Percentiles rank a stretch among this genome's conserved stretches.
These are phyloP conservation scores for Meriones unguiculatus DNA, from an alignment of 2,113 vertebrate genomes.

Conservation along the genomic window DNA sequence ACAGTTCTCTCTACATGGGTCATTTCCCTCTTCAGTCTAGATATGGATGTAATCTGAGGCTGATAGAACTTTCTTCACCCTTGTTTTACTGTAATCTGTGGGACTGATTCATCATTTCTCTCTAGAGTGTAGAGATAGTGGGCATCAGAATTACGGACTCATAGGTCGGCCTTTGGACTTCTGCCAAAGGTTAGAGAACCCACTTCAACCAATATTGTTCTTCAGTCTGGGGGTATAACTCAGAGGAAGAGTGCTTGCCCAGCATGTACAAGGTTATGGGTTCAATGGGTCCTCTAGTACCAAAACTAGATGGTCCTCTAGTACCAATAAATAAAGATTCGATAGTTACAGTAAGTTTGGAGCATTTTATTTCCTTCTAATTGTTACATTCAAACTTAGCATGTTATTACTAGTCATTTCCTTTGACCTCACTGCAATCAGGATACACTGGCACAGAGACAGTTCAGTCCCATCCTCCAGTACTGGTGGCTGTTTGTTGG, in stretches of 20 bases:
- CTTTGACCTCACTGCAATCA: background rate
- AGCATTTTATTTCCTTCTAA: background rate
- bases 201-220: background rate
- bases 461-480: background rate
- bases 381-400: background rate
- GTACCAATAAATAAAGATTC: background rate
- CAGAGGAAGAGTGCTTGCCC: background rate
- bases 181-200: background rate
- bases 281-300: background rate
- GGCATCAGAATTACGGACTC: background rate
- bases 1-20: background rate
- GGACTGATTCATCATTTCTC: background rate
- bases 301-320: background rate
- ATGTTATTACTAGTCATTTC: slow-evolving; percentile 22
- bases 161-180: background rate
- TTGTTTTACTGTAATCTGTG: background rate
- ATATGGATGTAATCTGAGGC: background rate
- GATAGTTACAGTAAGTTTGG: background rate
- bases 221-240: background rate
- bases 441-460: background rate
- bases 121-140: background rate
- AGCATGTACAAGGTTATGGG: background rate
- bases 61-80: background rate
- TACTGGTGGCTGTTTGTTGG: background rate
- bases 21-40: background rate